Evolutionary conservation across 2,888 invertebrate species (phyloP), one percentile per base, ranked within the genome.

Genomic region (Coelinius sp.): DNA sequence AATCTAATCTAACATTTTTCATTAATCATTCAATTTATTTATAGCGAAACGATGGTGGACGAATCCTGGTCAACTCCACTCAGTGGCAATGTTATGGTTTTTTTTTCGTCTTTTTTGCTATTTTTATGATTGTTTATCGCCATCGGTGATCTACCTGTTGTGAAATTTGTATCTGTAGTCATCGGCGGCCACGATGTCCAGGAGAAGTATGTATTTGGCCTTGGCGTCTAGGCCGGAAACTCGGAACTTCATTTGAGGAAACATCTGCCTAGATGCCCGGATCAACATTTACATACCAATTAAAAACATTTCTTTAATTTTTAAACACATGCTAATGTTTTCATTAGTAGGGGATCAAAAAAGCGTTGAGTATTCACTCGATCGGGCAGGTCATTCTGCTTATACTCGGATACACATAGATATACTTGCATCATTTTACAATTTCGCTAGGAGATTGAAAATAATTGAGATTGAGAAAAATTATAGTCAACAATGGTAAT

Each of bases 191-290:
- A 98, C 97, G 89, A 99, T 97, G 92, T 99, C 99, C 94, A 99
- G 92, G 85, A 99, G 93, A 77, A 99, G 92, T 89, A 98, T 98
- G 93, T 99, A 99, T 91, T 99, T 99, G 88, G 98, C 96, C 91
- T 98, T 97, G 89, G 97, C 95, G 92, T 99, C 98, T 91, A 99
- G 91, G 84, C 99, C 99, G 88, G 96, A 96, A 85, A 99, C 96
- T 88, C 98, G 95, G 90, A 98, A 98, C 92, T 98, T 98, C 95
- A 96, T 98, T 91, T 99, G 97, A 86, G 99, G 99, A 91, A 99
- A 99, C 97, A 99, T 99, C 93, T 99, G 97, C 92, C 98, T 99
- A 94, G 78, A 94, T 88, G 78, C 81, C 80, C 78, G 66, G 79
- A 84, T 83, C 82, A 86, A 84, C 80, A 83, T 78, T 81, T 78